phyloP scores from a whole-genome alignment of 1,140 invertebrate genomes.

The Luehdorfia chinensis region DNA sequence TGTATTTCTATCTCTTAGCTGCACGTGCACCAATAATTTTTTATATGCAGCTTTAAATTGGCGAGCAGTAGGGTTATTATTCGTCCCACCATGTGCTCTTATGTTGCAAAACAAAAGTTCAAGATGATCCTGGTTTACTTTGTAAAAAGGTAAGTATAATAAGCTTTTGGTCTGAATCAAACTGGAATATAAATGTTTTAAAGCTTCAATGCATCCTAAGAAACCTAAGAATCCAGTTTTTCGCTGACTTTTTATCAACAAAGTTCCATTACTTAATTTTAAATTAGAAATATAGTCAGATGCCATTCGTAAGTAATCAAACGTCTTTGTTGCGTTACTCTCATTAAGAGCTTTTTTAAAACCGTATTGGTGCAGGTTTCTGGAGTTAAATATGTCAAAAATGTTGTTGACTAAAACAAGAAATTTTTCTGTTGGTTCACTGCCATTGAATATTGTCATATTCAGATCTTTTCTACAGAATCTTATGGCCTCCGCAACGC shows the following conservation, averaged over 20 bases:
- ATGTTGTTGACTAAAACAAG: not conserved
- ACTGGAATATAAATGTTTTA: not conserved
- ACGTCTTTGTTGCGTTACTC: not conserved
- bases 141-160: conserved; percentile 17
- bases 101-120: too few species aligned
- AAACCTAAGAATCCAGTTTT: conserved; percentile 19
- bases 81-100: too few species aligned
- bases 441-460: conserved; percentile 10
- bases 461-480: conserved; percentile 20
- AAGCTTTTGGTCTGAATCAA: not conserved
- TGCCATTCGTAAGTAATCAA: not conserved
- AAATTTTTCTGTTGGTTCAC: not conserved
- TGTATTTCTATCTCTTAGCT: too few species aligned
- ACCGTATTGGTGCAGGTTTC: not conserved
- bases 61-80: too few species aligned
- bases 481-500: conserved; percentile 15
- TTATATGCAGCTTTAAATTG: too few species aligned
- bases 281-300: not conserved
- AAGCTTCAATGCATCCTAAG: not conserved
- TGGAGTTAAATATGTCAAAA: not conserved
- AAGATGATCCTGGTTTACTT: conserved; percentile 23
- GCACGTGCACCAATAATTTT: too few species aligned
- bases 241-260: conserved; percentile 9
- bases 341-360: not conserved
- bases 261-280: conserved; percentile 5